Conservation (phyloP, 2,113 vertebrate species). For the Clarias magur region DNA sequence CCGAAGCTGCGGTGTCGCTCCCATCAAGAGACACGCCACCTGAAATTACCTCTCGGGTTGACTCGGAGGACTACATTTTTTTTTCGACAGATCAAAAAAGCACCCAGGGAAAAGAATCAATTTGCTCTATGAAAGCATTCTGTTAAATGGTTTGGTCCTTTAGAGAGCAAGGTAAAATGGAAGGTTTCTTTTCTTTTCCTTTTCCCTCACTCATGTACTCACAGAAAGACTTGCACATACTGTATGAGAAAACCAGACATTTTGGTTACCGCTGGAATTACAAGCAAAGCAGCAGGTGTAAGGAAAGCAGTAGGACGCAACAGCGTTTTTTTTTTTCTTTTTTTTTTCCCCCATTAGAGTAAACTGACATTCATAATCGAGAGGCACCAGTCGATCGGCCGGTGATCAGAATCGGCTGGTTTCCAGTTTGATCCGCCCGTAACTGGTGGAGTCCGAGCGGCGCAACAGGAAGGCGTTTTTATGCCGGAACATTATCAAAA, state of each 20-base stretch:
- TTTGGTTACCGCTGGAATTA: not conserved
- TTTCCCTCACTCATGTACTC: not conserved
- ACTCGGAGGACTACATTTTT: slow-evolving; percentile 30
- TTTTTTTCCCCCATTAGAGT: no score
- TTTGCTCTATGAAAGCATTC: slow-evolving; percentile 28
- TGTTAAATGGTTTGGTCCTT: slow-evolving; percentile 32
- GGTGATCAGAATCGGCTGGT: no score
- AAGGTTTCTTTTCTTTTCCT: not conserved
- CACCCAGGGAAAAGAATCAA: slow-evolving; percentile 27
- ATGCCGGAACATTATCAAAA: no score
- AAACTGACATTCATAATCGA: no score
- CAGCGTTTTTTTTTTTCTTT: no score
- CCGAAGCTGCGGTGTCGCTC: not conserved
- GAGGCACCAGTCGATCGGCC: no score
- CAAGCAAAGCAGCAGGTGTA: not conserved
- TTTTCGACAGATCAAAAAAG: slow-evolving; percentile 42
- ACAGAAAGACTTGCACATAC: slow-evolving; percentile 8
- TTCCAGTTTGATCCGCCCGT: no score
- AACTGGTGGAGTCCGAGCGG: no score
- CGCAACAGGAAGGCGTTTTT: no score
- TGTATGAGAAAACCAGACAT: not conserved
- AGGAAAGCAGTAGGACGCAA: not conserved
- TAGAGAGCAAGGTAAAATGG: slow-evolving; percentile 18
- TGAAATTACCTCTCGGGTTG: slow-evolving; percentile 40
- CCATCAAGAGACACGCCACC: slow-evolving; percentile 17